A percentile compares a stretch with the other conserved stretches of the same genome.
phyloP scores from a whole-genome alignment of 2,113 vertebrate genomes.

The Lethenteron reissneri region DNA sequence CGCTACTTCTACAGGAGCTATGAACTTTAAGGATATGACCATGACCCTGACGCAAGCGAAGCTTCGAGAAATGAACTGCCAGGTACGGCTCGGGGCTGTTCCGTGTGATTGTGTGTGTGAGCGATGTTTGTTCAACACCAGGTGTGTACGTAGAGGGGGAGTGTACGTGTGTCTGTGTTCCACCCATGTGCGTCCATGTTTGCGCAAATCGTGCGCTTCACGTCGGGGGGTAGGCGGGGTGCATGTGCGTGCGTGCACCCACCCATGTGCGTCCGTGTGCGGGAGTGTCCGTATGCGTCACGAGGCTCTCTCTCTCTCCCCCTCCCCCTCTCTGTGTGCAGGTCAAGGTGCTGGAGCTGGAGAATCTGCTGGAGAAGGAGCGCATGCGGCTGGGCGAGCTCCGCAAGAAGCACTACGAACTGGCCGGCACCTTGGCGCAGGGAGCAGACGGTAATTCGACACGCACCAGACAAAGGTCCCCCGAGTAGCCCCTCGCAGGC shows the following conservation, averaged over 20 bases:
- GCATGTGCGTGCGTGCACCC: no score
- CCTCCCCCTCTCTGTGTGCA: conserved; percentile 15
- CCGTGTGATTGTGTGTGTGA: not conserved
- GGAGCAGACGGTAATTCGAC: conserved; percentile 24
- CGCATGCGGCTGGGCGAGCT: conserved; percentile 68
- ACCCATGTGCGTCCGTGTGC: no score
- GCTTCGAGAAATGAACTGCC: conserved; percentile 84
- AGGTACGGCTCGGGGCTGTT: conserved; percentile 28
- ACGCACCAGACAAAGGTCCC: no score
- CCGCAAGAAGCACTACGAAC: conserved; percentile 82
- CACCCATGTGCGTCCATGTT: no score
- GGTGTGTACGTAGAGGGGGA: no score
- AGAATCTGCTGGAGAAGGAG: conserved; percentile 73
- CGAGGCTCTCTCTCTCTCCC: no score
- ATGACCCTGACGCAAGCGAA: conserved; percentile 64
- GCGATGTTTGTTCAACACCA: no score
- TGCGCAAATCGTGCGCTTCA: no score
- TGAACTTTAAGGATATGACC: not conserved
- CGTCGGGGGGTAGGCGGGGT: no score
- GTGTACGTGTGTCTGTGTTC: no score
- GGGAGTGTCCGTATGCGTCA: no score
- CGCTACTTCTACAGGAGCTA: not conserved
- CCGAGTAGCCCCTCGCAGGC: conserved; percentile 18
- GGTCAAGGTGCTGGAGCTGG: conserved; percentile 77
- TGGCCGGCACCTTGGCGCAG: conserved; percentile 67